Evolutionary conservation across 2,888 invertebrate species (phyloP).

Genomic region (Aelia acuminata): DNA sequence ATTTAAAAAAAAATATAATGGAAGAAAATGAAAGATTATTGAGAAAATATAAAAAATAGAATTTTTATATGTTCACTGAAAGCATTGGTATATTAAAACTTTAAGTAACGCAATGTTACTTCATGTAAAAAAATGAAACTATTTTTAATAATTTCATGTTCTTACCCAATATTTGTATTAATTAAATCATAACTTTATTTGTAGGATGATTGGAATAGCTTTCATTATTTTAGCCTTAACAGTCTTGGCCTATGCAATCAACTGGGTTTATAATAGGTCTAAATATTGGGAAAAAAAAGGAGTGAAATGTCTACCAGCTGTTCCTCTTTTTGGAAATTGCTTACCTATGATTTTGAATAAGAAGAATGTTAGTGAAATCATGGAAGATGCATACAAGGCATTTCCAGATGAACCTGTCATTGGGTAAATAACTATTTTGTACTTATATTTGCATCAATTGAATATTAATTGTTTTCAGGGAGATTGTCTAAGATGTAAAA

Average conservation of each 20-base stretch:
- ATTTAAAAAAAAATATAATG: no score
- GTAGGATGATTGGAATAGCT: conserved; percentile 30
- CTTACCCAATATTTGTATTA: no score
- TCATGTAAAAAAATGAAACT: no score
- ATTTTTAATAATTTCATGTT: no score
- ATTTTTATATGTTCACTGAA: no score
- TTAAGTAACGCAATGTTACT: no score
- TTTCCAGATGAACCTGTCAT: conserved; percentile 13
- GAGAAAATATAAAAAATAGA: no score
- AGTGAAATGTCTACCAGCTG: neutral
- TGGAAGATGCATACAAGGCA: conserved; percentile 9
- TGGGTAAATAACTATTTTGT: neutral
- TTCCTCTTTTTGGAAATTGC: conserved; percentile 44
- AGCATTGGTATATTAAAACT: no score
- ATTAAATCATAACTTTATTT: neutral
- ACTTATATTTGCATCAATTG: neutral
- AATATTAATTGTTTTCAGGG: no score
- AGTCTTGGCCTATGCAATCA: neutral
- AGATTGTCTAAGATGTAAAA: no score
- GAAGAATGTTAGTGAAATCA: conserved; percentile 19
- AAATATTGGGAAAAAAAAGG: conserved; percentile 52
- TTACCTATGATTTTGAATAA: conserved; percentile 25
- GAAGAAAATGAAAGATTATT: no score
- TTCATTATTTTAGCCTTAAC: neutral
- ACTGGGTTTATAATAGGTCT: neutral